Conservation (phyloP, 2,113 vertebrate genomes). For the Vombatus ursinus region DNA sequence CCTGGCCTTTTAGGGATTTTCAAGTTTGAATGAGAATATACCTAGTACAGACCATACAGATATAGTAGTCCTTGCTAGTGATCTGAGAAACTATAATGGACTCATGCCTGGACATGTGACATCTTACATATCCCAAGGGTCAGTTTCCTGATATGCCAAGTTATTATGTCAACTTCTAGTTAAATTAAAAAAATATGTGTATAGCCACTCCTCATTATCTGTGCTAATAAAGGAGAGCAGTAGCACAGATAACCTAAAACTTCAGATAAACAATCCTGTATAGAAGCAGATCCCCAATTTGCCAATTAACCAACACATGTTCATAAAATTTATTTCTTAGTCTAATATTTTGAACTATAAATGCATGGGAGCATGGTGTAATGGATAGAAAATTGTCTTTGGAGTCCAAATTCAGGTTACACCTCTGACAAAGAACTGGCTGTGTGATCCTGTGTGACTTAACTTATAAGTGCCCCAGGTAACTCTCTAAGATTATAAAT, state of each 20-base stretch:
- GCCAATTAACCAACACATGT: neutral
- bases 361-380: neutral
- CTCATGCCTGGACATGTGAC: neutral
- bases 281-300: neutral
- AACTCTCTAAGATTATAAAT: neutral
- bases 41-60: neutral
- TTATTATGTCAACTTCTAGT: neutral
- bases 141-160: constrained; percentile 6
- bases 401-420: neutral
- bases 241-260: neutral
- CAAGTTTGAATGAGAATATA: neutral
- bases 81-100: neutral
- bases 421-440: neutral
- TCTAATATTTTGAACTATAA: neutral
- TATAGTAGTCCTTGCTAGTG: neutral
- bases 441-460: neutral
- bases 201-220: neutral
- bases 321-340: neutral
- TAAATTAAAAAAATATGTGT: neutral
- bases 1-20: neutral
- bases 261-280: neutral
- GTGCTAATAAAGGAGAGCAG: neutral
- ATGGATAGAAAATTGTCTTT: neutral
- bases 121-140: constrained; percentile 6
- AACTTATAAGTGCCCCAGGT: neutral